Base-by-base conservation (phyloP, 2,113 vertebrate species). In the Pteronura brasiliensis region DNA sequence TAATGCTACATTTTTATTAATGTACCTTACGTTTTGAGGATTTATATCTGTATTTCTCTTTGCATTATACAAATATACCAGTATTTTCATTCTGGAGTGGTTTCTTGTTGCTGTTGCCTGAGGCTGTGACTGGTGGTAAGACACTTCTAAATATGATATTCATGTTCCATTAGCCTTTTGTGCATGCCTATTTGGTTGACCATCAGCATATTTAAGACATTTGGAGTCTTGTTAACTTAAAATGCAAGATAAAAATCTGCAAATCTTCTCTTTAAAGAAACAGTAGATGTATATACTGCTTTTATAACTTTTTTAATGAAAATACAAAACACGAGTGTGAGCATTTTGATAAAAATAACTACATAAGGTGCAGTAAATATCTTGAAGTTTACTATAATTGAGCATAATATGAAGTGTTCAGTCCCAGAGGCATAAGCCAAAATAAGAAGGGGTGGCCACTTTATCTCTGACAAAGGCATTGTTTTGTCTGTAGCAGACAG, bases 11-110 rank as follows among this genome's bases (percentile, higher is more conserved):
- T 98, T 98, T 98, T 98, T 98, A 98, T 98, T 94, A 97, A 98
- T 72, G 96, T 97, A 97, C 63, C 94, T 97, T 98, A 94, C 59
- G 93, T 98, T 97, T 98, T 95, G 93, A 97, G 94, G 95, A 92
- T 98, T 98, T 98, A 88, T 98, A 98, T 96, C 93, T 98, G 97
- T 97, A 97, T 94, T 96, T 98, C 97, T 98, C 97, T 98, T 98
- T 98, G 97, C 97, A 97, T 98, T 98, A 97, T 84, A 98, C 92
- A 98, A 98, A 98, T 98, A 98, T 87, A 98, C 94, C 96, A 97
- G 97, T 97, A 98, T 98, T 98, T 98, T 98, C 96, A 96, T 89
- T 97, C 97, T 97, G 96, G 97, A 98, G 94, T 95, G 82, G 15
- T 34, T 57, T 93, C 39, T 82, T 82, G 59, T 77, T 93, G 12